These are phyloP conservation scores for Rapana venosa DNA, from an alignment of 2,888 invertebrate genomes.

Conservation along the genomic window DNA sequence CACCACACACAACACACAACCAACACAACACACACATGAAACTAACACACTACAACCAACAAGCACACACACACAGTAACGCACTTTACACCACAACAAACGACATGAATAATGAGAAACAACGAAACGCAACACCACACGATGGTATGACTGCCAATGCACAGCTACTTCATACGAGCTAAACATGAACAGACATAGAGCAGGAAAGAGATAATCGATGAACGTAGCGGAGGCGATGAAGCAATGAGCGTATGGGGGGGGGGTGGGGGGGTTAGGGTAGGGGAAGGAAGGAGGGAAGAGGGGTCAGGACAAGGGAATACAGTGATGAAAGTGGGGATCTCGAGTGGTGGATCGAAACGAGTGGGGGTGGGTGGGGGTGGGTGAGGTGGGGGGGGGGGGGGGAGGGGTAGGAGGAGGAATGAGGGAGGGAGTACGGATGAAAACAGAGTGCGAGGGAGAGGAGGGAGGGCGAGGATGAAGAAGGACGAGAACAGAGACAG, in stretches of 20 bases:
- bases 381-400: background rate
- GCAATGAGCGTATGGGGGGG: too few relatives aligned
- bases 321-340: background rate
- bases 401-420: background rate
- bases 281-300: background rate
- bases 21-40: too few relatives aligned
- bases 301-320: background rate
- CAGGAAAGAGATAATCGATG: too few relatives aligned
- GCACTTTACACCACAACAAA: background rate
- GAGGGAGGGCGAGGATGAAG: background rate
- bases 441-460: background rate
- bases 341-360: background rate
- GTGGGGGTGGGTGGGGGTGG: background rate
- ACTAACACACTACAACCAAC: too few relatives aligned
- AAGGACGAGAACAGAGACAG: background rate
- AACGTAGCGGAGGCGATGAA: too few relatives aligned
- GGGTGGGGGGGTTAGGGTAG: too few relatives aligned
- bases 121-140: background rate
- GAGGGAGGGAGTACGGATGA: background rate
- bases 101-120: background rate
- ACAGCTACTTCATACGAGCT: too few relatives aligned
- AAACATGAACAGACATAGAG: too few relatives aligned
- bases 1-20: too few relatives aligned
- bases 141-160: too few relatives aligned
- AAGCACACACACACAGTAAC: too few relatives aligned